Base-by-base conservation (phyloP, 1,140 invertebrate species). In the Neelides sp. region DNA sequence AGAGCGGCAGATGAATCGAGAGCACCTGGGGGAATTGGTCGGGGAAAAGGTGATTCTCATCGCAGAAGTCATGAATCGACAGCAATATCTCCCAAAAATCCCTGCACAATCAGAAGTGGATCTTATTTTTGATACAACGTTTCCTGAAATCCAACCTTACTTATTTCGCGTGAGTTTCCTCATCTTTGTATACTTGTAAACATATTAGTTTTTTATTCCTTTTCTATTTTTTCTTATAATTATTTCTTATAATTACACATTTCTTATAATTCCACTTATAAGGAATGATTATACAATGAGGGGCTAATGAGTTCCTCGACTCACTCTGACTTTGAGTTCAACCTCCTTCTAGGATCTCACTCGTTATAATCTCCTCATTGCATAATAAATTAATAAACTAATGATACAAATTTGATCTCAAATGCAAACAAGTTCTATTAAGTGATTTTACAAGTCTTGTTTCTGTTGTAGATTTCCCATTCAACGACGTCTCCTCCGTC, bases 21-120 rank as follows among this genome's bases (percentile, higher is more conserved):
- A 94, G 66, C 86, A 83, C 66, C 79, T 96, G 28, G 88, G 89
- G 12, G 90, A 97, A 62, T 69, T 90, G 55, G 69, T 98, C 1
- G 81, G 87, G 24, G 92, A 96, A 56, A 94, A 93, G 66, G 82
- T 97, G 17, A 72, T 94, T 27, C 85, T 88, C 61, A 89, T 98
- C 61, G 86, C 89, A 0, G 88, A 95, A 67, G 80, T 89, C 3
- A 93, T 97, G 78, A 95, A 96, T 66, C 75, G 84, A 34, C 84
- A 92, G 66, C 88, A 96, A 63, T 96, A 93, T 69, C 76, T 95
- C 30, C 93, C 93, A 2, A 92, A 92, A 69, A 91, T 92, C 77
- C 92, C 92, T 40, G 85, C 80, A 64, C 82, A 88, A 64, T 82
- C 82, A 8, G 90, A 96, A 65, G 71, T 95, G 37, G 90, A 94